Conservation (phyloP, 1,140 invertebrate genomes). For the Sycobia sp. region DNA sequence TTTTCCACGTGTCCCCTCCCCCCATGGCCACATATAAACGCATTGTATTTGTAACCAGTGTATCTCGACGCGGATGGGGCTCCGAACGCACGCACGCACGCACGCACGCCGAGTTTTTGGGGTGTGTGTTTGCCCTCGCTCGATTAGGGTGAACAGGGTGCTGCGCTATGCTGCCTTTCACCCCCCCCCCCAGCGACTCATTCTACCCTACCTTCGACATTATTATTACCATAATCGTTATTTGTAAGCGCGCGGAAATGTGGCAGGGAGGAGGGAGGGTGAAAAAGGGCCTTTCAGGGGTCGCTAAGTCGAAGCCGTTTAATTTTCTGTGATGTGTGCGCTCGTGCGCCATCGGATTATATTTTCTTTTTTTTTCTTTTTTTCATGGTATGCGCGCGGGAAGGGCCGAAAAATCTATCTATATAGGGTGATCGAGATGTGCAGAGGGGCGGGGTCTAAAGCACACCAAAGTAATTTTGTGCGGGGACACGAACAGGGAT, state of each 20-base stretch:
- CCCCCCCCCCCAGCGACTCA: constrained; percentile 6
- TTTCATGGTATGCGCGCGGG: background rate
- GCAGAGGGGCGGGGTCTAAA: background rate
- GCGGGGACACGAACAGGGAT: constrained; percentile 28
- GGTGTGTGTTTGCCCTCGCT: too few species aligned
- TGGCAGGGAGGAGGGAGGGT: too few species aligned
- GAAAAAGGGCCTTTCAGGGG: too few species aligned
- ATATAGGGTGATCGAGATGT: too few species aligned
- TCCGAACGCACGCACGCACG: too few species aligned
- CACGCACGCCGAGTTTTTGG: too few species aligned
- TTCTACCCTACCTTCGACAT: too few species aligned
- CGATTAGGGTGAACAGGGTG: constrained; percentile 22
- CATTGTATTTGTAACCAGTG: too few species aligned
- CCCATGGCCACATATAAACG: too few species aligned
- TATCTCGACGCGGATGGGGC: too few species aligned
- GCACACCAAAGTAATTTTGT: constrained; percentile 24
- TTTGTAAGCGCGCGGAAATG: constrained; percentile 19
- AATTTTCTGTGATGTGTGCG: constrained; percentile 21
- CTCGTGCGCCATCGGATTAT: too few species aligned
- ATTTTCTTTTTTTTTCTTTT: constrained; percentile 9
- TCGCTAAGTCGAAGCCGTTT: constrained; percentile 28
- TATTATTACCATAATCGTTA: constrained; percentile 39
- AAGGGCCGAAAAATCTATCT: background rate
- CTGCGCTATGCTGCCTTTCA: background rate
- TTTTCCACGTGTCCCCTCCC: too few species aligned